Evolutionary conservation across 2,797 vertebrate species (phyloP), one percentile per base, ranked within the genome.

Genomic region (Ctenopoma multispine): DNA sequence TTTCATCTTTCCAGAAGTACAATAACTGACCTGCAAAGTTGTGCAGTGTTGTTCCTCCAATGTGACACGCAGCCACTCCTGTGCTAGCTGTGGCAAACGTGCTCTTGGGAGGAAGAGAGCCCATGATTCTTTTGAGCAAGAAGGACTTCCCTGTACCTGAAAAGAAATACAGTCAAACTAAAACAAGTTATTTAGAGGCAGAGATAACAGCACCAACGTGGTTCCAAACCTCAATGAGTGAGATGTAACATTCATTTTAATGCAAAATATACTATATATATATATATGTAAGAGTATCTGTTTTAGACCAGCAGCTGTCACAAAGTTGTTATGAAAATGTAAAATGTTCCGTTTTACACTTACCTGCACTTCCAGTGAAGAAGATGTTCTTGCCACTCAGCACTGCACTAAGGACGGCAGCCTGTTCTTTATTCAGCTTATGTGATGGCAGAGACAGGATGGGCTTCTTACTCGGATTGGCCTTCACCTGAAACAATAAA

Each of bases 291-390:
- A 29, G 0, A 7, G 4, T 3, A 21, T 27, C 1, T 29, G 4
- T 40, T 5, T 48, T 20, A 29, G 18, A 41, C 14, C n/a, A 38
- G 18, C 12, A 24, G 10, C 11, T 11, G 14, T 23, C 15, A 6
- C 15, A n/a, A 43, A 43, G 18, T 8, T 29, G 11, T 20, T n/a
- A 4, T 48, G 4, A 47, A 46, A 49, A 34, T 55, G 20, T 44
- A 3, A 1, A 0, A n/a, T 20, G 11, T 6, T 9, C 3, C 3
- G 43, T 48, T 9, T 13, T n/a, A 36, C 2, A 41, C 40, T 20
- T 80, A 98, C 98, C 98, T 73, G 98, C 98, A 31, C 97, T 99
- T 77, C 98, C 98, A 0, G 98, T 99, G 80, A 99, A 98, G 94
- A 99, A 99, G 75, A 99, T 66, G 14, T 96, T 99, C 90, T 93